Conservation (phyloP, 2,888 invertebrate species). For the Euproctis similis region DNA sequence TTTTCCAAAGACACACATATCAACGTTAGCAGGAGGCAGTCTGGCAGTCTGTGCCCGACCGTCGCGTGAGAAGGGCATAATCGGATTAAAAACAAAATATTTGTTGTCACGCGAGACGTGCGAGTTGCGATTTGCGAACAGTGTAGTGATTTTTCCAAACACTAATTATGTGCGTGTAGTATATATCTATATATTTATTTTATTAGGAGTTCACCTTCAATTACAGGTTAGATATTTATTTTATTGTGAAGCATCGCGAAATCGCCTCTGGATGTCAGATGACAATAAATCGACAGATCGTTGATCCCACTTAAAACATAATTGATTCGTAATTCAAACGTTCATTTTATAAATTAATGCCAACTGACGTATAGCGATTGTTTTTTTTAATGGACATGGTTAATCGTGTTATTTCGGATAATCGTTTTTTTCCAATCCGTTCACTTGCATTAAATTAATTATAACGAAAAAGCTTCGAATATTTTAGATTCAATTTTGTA, state of each 20-base stretch:
- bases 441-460: too few relatives aligned
- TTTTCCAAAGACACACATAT: conserved; percentile 25
- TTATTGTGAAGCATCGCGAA: conserved; percentile 36
- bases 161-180: conserved; percentile 34
- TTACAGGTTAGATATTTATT: conserved; percentile 24
- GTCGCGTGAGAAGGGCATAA: conserved; percentile 28
- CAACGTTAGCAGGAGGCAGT: conserved; percentile 8
- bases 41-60: conserved; percentile 40
- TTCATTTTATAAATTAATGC: too few relatives aligned
- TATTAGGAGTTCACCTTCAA: conserved; percentile 12
- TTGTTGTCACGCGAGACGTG: conserved; percentile 20
- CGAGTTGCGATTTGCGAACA: conserved; percentile 37
- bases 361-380: too few relatives aligned
- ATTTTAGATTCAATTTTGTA: conserved; percentile 9
- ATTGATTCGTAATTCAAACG: too few relatives aligned
- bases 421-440: conserved; percentile 4
- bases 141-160: conserved; percentile 34
- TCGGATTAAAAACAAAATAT: conserved; percentile 11
- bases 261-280: conserved; percentile 37
- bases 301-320: conserved; percentile 64
- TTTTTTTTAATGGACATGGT: too few relatives aligned
- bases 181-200: conserved; percentile 20
- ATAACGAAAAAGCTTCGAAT: neutral
- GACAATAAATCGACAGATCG: conserved; percentile 46
- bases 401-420: conserved; percentile 12